These are phyloP conservation scores for Trissoscelio sp. DNA, from an alignment of 2,888 invertebrate species.

Conservation along the genomic window DNA sequence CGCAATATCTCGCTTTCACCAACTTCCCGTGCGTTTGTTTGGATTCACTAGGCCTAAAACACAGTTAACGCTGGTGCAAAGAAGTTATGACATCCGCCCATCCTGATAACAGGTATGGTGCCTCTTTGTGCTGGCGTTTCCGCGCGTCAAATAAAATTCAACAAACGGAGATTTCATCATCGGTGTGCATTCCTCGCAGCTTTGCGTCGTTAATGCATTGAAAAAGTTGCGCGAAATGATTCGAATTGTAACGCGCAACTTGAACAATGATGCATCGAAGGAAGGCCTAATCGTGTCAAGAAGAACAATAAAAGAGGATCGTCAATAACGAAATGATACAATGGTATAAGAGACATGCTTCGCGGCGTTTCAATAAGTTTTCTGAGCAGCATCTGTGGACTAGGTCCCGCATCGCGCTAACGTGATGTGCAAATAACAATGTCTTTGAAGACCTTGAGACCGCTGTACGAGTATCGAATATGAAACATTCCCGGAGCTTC, in stretches of 20 bases:
- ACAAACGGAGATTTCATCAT: constrained; percentile 55
- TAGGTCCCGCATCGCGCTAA: constrained; percentile 62
- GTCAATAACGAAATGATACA: constrained; percentile 49
- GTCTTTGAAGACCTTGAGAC: constrained; percentile 68
- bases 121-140: constrained; percentile 56
- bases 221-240: constrained; percentile 12
- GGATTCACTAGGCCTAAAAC: constrained; percentile 67
- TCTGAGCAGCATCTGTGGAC: constrained; percentile 41
- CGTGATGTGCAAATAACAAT: constrained; percentile 69
- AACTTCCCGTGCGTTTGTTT: constrained; percentile 69
- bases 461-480: constrained; percentile 59
- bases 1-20: constrained; percentile 68
- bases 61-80: constrained; percentile 66
- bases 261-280: constrained; percentile 4
- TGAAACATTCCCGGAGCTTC: constrained; percentile 60
- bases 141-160: constrained; percentile 54
- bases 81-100: constrained; percentile 66
- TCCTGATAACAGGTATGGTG: constrained; percentile 60
- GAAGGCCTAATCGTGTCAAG: constrained; percentile 44
- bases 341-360: constrained; percentile 57
- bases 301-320: constrained; percentile 64
- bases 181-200: constrained; percentile 13
- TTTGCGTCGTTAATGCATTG: constrained; percentile 4
- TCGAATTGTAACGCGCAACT: constrained; percentile 20
- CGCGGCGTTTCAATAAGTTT: constrained; percentile 52